phyloP scores from a whole-genome alignment of 1,140 invertebrate genomes.

The Listronotus bonariensis region DNA sequence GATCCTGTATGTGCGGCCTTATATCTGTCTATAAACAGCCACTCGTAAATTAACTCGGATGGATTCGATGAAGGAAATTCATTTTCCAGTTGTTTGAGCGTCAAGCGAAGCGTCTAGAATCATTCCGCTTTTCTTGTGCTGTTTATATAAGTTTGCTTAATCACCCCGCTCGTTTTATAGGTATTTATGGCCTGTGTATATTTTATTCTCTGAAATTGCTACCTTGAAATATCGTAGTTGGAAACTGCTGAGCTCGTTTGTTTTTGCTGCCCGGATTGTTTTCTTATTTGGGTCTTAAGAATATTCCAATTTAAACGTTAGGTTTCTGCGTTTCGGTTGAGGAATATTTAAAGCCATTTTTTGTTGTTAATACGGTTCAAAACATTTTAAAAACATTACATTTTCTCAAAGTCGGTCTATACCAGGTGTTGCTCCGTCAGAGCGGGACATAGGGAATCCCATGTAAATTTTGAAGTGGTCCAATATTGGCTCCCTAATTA shows the following conservation, averaged over 20 bases:
- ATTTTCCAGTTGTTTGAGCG: slow-evolving; percentile 57
- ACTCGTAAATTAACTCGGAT: slow-evolving; percentile 57
- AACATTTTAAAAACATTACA: too few species aligned
- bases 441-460: too few species aligned
- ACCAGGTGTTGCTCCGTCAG: too few species aligned
- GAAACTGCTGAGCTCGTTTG: slow-evolving; percentile 23
- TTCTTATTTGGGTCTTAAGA: neutral
- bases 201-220: slow-evolving; percentile 20
- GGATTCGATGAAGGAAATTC: slow-evolving; percentile 57
- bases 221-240: slow-evolving; percentile 21
- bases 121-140: slow-evolving; percentile 42
- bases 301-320: slow-evolving; percentile 10
- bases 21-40: slow-evolving; percentile 57
- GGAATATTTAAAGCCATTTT: too few species aligned
- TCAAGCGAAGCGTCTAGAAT: slow-evolving; percentile 47
- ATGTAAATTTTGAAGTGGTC: too few species aligned
- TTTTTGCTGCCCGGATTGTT: slow-evolving; percentile 5
- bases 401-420: too few species aligned
- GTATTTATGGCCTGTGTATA: slow-evolving; percentile 38
- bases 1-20: slow-evolving; percentile 52
- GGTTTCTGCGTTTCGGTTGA: too few species aligned
- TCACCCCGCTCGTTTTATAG: slow-evolving; percentile 38
- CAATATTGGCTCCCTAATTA: too few species aligned
- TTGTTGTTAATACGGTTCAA: too few species aligned
- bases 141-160: slow-evolving; percentile 45